These are phyloP conservation scores for Macrobrachium nipponense DNA, from an alignment of 1,140 invertebrate genomes.

Conservation along the genomic window DNA sequence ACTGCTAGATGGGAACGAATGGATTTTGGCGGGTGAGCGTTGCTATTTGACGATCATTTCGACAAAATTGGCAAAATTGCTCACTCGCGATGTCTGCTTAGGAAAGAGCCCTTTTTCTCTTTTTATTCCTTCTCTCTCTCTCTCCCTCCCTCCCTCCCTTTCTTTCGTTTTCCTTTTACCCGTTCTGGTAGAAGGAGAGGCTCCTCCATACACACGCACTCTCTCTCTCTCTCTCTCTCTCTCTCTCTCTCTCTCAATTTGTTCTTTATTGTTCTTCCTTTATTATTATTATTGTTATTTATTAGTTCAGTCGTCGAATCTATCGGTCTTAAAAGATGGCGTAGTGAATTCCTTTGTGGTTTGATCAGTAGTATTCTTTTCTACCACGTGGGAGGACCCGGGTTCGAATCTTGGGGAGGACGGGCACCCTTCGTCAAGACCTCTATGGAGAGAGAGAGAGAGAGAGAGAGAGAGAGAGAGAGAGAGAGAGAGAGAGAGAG, in stretches of 20 bases:
- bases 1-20: slow-evolving; percentile 56
- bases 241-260: neutral
- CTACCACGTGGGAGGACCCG: neutral
- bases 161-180: slow-evolving; percentile 26
- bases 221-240: slow-evolving; percentile 32
- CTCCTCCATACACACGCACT: slow-evolving; percentile 25
- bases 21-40: slow-evolving; percentile 52
- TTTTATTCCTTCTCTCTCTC: slow-evolving; percentile 18
- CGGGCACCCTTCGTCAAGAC: neutral
- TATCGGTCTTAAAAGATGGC: no score
- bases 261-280: neutral
- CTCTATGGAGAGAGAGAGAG: neutral
- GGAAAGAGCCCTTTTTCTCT: slow-evolving; percentile 25
- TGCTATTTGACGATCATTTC: slow-evolving; percentile 52
- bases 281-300: slow-evolving; percentile 12
- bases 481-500: neutral
- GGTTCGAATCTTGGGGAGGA: neutral
- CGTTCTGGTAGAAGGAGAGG: neutral
- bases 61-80: slow-evolving; percentile 52
- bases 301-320: no score
- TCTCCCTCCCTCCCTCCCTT: slow-evolving; percentile 15
- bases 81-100: slow-evolving; percentile 46
- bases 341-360: no score
- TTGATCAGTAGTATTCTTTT: no score
- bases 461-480: neutral